Conservation (phyloP, 2,113 vertebrate genomes). For the Epinephelus fuscoguttatus region DNA sequence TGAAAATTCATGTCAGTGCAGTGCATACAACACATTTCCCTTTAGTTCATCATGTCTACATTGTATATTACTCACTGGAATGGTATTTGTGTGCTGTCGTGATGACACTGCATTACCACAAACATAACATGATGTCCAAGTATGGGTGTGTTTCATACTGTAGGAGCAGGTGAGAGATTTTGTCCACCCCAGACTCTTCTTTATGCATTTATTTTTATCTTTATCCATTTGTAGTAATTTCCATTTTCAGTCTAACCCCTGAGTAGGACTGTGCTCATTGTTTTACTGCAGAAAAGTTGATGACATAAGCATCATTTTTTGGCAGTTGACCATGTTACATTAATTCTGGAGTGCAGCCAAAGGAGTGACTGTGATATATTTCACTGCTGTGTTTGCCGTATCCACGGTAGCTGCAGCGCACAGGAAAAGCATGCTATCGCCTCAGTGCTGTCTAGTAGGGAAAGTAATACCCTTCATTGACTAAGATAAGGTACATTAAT, state of each 20-base stretch:
- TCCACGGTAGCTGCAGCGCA: constrained; percentile 62
- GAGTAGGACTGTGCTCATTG: constrained; percentile 21
- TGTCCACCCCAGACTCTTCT: not conserved
- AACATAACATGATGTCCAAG: constrained; percentile 27
- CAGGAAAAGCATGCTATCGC: constrained; percentile 52
- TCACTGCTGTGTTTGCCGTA: constrained; percentile 73
- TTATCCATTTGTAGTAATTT: constrained; percentile 43
- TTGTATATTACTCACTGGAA: not conserved
- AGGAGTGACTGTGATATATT: constrained; percentile 70
- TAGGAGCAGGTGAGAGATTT: constrained; percentile 5
- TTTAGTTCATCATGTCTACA: not conserved
- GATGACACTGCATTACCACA: constrained; percentile 37
- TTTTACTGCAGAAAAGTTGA: constrained; percentile 67
- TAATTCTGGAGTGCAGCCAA: constrained; percentile 74
- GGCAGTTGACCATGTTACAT: constrained; percentile 69
- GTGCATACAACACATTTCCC: not conserved
- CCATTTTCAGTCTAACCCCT: constrained; percentile 13
- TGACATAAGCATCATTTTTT: constrained; percentile 75
- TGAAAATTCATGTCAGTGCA: not conserved
- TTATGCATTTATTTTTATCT: constrained; percentile 2
- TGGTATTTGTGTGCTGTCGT: constrained; percentile 41
- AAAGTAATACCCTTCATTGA: constrained; percentile 47
- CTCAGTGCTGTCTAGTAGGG: constrained; percentile 29
- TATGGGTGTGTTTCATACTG: constrained; percentile 9
- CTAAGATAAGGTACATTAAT: constrained; percentile 57